Conservation (phyloP, 1,140 invertebrate species). For the Cotesia vestalis region DNA sequence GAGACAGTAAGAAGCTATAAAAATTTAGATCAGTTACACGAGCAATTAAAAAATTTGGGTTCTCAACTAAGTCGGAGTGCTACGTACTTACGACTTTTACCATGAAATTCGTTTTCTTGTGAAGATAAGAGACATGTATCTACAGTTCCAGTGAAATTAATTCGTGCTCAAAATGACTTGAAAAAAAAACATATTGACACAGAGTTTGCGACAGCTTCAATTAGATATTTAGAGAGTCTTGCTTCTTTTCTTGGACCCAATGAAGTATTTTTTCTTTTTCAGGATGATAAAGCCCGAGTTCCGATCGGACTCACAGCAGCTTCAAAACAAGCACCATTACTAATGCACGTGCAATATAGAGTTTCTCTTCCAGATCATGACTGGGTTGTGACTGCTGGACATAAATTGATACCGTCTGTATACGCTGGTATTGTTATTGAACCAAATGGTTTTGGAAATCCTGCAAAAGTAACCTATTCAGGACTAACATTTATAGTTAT, state of each 20-base stretch:
- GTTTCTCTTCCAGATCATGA: constrained; percentile 43
- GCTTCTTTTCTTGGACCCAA: constrained; percentile 45
- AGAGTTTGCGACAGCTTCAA: constrained; percentile 22
- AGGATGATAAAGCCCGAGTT: constrained; percentile 49
- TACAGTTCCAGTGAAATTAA: constrained; percentile 35
- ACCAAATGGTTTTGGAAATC: constrained; percentile 43
- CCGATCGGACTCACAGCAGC: constrained; percentile 40
- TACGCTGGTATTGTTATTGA: constrained; percentile 49
- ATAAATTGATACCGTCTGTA: constrained; percentile 54
- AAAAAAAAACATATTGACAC: constrained; percentile 20
- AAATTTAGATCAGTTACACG: constrained; percentile 40
- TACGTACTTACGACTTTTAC: constrained; percentile 37
- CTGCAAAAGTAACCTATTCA: constrained; percentile 49
- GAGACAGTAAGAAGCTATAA: constrained; percentile 39
- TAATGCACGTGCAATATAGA: constrained; percentile 61
- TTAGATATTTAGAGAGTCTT: constrained; percentile 34
- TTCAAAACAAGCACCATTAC: constrained; percentile 44
- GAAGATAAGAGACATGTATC: constrained; percentile 33
- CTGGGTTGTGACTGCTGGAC: constrained; percentile 50
- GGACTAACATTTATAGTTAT: constrained; percentile 61
- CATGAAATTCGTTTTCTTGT: not conserved
- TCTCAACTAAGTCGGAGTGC: constrained; percentile 36
- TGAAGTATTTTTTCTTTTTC: constrained; percentile 43
- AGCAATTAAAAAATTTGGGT: constrained; percentile 26
- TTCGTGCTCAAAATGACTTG: constrained; percentile 21